phyloP scores from a whole-genome alignment of 2,113 vertebrate species.

The Oriolus oriolus region DNA sequence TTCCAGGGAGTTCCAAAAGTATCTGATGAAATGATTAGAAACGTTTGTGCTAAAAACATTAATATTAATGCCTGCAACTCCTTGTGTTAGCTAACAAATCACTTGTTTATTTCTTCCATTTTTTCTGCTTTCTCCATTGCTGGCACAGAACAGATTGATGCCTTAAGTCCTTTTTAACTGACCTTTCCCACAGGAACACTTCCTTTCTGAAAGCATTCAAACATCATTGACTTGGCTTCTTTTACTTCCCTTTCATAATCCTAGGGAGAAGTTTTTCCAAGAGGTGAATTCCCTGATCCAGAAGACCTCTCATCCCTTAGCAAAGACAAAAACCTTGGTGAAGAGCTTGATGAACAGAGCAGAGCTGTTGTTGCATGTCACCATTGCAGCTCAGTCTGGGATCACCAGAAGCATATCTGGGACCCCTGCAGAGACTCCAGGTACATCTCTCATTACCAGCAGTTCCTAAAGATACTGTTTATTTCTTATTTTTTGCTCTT shows the following conservation, averaged over 20 bases:
- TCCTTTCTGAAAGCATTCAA: neutral
- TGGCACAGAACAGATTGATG: neutral
- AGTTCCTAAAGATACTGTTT: neutral
- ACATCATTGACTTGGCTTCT: neutral
- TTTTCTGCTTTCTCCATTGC: neutral
- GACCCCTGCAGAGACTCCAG: conserved; percentile 90
- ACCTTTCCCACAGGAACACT: neutral
- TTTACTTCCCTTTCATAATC: neutral
- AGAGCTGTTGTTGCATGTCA: conserved; percentile 91
- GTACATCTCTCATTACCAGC: conserved; percentile 48
- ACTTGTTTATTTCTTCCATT: neutral
- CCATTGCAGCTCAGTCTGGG: conserved; percentile 91
- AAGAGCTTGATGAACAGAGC: conserved; percentile 97
- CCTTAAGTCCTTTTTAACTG: neutral
- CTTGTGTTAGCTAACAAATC: neutral
- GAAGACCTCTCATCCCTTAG: conserved; percentile 79
- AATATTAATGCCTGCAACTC: neutral
- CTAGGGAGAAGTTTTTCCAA: conserved; percentile 95
- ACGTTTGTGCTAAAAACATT: neutral
- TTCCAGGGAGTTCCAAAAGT: neutral
- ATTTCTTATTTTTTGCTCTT: neutral
- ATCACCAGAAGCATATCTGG: conserved; percentile 84
- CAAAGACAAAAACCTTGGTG: conserved; percentile 89
- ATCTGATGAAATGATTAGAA: neutral
- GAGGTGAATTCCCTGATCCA: conserved; percentile 86